Evolutionary conservation across 2,113 vertebrate genomes (phyloP).

Genomic region (Glaucomys volans): DNA sequence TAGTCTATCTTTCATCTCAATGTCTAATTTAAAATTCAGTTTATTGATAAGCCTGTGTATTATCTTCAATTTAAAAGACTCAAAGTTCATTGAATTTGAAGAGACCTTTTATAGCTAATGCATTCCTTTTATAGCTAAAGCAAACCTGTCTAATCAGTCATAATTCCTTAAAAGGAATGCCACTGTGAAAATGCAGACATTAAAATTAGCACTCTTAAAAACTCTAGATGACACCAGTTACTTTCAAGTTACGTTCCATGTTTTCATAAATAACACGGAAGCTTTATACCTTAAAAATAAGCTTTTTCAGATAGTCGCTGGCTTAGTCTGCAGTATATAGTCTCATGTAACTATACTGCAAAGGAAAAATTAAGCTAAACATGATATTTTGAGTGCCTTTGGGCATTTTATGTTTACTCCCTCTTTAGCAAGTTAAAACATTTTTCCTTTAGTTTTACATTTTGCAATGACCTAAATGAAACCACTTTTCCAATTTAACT

Average conservation of each 20-base stretch:
- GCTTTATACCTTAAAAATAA: neutral
- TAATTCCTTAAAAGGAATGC: slow-evolving; percentile 40
- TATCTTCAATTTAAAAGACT: slow-evolving; percentile 28
- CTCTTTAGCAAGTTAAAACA: slow-evolving; percentile 14
- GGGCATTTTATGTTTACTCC: slow-evolving; percentile 8
- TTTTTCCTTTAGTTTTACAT: neutral
- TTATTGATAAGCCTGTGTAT: neutral
- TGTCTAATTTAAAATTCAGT: neutral
- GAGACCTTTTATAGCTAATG: slow-evolving; percentile 6
- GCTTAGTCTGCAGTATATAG: neutral
- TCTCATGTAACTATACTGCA: neutral
- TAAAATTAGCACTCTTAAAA: neutral
- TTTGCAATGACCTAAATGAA: neutral
- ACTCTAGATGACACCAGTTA: neutral
- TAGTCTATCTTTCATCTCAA: slow-evolving; percentile 38
- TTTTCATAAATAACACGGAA: neutral
- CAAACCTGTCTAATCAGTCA: neutral
- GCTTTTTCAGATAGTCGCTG: neutral
- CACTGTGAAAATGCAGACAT: neutral
- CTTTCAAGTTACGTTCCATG: neutral
- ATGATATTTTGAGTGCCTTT: neutral
- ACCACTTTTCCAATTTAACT: slow-evolving; percentile 4
- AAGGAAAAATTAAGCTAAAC: slow-evolving; percentile 9
- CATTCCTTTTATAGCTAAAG: slow-evolving; percentile 36
- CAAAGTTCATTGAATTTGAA: slow-evolving; percentile 30